Base-by-base conservation (phyloP, 2,888 invertebrate species). In the Zaprionus lineosus region DNA sequence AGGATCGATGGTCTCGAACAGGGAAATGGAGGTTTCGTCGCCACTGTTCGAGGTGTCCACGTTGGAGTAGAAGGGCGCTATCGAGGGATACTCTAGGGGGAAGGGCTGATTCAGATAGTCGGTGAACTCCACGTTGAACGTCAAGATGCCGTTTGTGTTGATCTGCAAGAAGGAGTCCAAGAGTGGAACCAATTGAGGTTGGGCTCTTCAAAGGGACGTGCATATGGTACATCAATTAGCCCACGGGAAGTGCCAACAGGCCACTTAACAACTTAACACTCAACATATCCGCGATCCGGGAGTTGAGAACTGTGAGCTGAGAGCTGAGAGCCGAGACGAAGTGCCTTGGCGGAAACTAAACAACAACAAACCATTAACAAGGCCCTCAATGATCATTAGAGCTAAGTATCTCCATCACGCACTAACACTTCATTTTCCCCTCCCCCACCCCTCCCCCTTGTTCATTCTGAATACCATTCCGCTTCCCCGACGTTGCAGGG, bases 41-140 rank as follows among this genome's bases (percentile, higher is more conserved):
- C 70, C 76, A 8, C 67, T 77, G 50, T 59, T 68, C 0, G 94
- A 92, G 0, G 95, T 96, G 88, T 98, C 98, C 2, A 98, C 93
- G 89, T 98, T 98, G 0, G 96, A 93, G 89, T 98, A 97, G 77
- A 98, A 94, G 0, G 96, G 96, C 0, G 98, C 96, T 76, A 98
- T 96, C 1, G 96, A 93, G 0, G 97, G 95, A 88, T 96, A 96
- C 65, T 95, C 96, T 75, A 97, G 91, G 0, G 97, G 97, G 88
- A 97, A 97, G 84, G 97, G 95, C 21, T 95, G 93, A 88, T 97
- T 97, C 84, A 96, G 92, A 89, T 96, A 98, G 43, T 93, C 92
- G 4, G 96, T 93, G 67, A 98, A 94, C 75, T 97, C 95, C n/a
- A 95, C 94, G 87, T 95, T 92, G 88, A 98, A 98, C 3, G 98